Percentiles rank a stretch among this genome's conserved stretches.
These are phyloP conservation scores for Galemys pyrenaicus DNA, from an alignment of 2,113 vertebrate species.

Conservation along the genomic window DNA sequence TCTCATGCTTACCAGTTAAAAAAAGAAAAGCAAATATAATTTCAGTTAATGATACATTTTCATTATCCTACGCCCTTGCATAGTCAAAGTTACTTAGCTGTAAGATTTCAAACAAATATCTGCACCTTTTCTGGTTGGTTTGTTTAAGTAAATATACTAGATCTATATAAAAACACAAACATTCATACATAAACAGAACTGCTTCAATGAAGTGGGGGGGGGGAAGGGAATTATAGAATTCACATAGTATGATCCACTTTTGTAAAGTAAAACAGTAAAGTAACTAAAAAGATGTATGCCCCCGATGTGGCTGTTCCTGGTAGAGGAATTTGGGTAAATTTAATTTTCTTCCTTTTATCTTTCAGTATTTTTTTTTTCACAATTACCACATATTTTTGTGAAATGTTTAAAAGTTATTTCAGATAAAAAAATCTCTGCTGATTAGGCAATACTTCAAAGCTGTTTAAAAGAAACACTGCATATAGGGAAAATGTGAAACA, in stretches of 20 bases:
- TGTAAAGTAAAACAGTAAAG: not conserved
- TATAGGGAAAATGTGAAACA: not conserved
- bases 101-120: not conserved
- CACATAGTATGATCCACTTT: not conserved
- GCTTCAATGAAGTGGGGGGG: not conserved
- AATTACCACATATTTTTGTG: not conserved
- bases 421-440: conserved; percentile 43
- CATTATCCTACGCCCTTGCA: not conserved
- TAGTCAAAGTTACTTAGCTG: not conserved
- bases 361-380: conserved; percentile 9
- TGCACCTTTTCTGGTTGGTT: not conserved
- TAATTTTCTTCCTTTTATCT: conserved; percentile 1
- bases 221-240: not conserved
- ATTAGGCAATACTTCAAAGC: not conserved
- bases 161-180: not conserved
- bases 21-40: not conserved
- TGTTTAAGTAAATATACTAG: not conserved
- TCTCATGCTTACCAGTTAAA: not conserved
- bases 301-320: not conserved
- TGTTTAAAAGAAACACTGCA: conserved; percentile 8
- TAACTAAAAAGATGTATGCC: not conserved
- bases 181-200: not conserved
- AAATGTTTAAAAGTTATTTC: not conserved
- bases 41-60: conserved; percentile 29
- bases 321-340: not conserved